Evolutionary conservation across 2,797 vertebrate species (phyloP).

Genomic region (Pagetopsis macropterus): DNA sequence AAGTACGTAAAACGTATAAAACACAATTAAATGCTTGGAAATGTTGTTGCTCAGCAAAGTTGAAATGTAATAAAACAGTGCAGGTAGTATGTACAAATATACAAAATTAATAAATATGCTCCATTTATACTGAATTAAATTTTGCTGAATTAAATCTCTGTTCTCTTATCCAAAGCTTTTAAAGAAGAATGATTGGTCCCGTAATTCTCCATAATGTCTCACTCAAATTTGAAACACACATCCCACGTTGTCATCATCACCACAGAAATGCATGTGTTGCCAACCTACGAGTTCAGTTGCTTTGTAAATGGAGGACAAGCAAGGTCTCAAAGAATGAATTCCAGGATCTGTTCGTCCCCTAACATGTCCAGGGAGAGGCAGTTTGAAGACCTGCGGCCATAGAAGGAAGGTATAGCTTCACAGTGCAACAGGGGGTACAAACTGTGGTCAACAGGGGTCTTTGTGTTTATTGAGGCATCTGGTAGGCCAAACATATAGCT

Average conservation of each 20-base stretch:
- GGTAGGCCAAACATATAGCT: conserved; percentile 86
- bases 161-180: conserved; percentile 29
- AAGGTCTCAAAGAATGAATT: conserved; percentile 80
- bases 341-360: conserved; percentile 83
- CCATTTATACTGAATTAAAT: conserved; percentile 39
- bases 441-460: conserved; percentile 64
- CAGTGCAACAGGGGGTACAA: conserved; percentile 79
- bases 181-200: conserved; percentile 12
- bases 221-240: conserved; percentile 29
- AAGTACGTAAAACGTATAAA: conserved; percentile 31
- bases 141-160: conserved; percentile 25
- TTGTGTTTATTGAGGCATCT: conserved; percentile 72
- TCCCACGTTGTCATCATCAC: neutral
- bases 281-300: conserved; percentile 7
- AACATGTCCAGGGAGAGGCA: conserved; percentile 86
- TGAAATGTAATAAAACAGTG: conserved; percentile 67
- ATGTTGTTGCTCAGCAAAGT: conserved; percentile 29
- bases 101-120: conserved; percentile 79
- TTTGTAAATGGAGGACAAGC: conserved; percentile 6
- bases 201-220: conserved; percentile 26
- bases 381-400: conserved; percentile 84
- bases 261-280: conserved; percentile 24
- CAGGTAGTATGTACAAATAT: conserved; percentile 72
- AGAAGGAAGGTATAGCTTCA: conserved; percentile 85
- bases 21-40: conserved; percentile 37